Evolutionary conservation across 2,113 vertebrate genomes (phyloP).

Genomic region (Leptosomus discolor): DNA sequence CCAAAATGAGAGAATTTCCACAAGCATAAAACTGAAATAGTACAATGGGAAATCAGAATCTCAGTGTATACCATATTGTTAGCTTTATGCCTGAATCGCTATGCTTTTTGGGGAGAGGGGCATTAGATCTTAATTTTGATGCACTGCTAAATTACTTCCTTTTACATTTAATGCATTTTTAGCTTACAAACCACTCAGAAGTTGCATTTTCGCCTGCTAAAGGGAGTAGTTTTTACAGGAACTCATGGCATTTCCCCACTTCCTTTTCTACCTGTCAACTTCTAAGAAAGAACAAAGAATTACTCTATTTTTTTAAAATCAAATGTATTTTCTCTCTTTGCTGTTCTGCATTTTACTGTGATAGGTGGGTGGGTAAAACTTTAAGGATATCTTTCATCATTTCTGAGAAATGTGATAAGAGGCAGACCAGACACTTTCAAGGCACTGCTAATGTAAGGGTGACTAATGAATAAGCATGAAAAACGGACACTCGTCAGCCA

Average conservation of each 20-base stretch:
- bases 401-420: conserved; percentile 52
- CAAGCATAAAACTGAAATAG: background rate
- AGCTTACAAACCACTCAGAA: background rate
- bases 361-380: conserved; percentile 1
- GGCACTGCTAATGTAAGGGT: conserved; percentile 51
- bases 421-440: conserved; percentile 47
- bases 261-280: background rate
- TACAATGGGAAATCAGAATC: background rate
- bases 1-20: background rate
- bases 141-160: background rate
- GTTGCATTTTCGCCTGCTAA: background rate
- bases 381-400: conserved; percentile 59
- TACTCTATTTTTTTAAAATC: background rate
- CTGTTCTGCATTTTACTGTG: background rate
- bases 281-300: background rate
- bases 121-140: background rate
- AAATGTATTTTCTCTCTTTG: conserved; percentile 1
- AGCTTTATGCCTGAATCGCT: background rate
- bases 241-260: background rate
- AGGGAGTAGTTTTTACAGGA: conserved; percentile 9
- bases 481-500: conserved; percentile 69
- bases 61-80: background rate
- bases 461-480: conserved; percentile 71
- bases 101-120: background rate
- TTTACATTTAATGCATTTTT: background rate